A percentile compares a stretch with the other conserved stretches of the same genome.
Evolutionary conservation across 23 tunicate genomes (phyloP).

Genomic region (Ascidia mentula): DNA sequence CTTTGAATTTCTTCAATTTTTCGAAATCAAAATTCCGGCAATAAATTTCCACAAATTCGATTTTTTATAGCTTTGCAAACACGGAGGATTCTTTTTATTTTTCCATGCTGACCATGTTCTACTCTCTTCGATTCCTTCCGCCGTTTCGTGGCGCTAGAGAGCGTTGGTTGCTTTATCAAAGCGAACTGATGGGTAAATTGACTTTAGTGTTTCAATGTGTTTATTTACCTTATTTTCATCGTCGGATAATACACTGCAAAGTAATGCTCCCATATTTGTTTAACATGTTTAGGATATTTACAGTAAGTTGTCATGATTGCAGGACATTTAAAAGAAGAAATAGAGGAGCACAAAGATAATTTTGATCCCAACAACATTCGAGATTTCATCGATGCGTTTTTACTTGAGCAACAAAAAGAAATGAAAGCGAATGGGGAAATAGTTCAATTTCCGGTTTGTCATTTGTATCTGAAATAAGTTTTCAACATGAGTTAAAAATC

Average conservation of each 20-base stretch:
- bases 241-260: neutral
- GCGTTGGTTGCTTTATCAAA: neutral
- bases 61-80: neutral
- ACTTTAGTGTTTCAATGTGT: neutral
- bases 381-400: neutral
- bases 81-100: neutral
- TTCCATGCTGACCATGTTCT: neutral
- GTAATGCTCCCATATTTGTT: neutral
- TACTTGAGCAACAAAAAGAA: neutral
- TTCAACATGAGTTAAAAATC: no score
- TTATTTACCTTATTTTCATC: neutral
- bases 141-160: slow-evolving; percentile 1
- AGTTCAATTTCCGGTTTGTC: neutral
- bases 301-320: no score
- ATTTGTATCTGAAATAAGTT: neutral
- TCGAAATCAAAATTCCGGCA: no score
- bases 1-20: no score
- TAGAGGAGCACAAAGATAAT: neutral
- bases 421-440: neutral
- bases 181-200: neutral
- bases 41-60: no score
- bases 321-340: neutral
- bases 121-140: neutral
- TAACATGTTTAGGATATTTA: neutral
- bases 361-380: neutral